Conservation (phyloP, 2,888 invertebrate species). For the Caradrina clavipalpis region DNA sequence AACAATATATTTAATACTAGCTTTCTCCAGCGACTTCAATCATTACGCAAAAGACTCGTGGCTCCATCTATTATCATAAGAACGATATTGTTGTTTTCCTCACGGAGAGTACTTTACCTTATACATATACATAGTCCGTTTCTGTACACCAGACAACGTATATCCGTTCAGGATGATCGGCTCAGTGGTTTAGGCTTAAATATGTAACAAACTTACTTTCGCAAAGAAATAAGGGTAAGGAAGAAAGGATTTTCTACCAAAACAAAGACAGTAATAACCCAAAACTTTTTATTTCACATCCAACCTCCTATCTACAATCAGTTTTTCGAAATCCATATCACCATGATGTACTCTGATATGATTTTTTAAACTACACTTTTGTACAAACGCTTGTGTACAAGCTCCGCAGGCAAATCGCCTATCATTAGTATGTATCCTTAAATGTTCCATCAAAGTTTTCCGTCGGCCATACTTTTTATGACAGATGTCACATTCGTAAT, state of each 20-base stretch:
- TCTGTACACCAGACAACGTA: too few species aligned
- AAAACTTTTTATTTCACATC: conserved; percentile 48
- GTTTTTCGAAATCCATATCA: conserved; percentile 38
- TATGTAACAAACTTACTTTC: too few species aligned
- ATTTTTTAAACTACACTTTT: conserved; percentile 72
- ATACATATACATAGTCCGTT: too few species aligned
- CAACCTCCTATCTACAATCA: conserved; percentile 57
- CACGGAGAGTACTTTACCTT: too few species aligned
- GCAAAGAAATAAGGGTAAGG: too few species aligned
- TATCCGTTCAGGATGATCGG: too few species aligned
- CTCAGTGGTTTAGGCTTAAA: too few species aligned
- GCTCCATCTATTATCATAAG: too few species aligned
- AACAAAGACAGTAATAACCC: neutral
- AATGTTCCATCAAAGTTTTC: conserved; percentile 69
- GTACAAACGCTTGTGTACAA: conserved; percentile 71
- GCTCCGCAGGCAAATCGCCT: conserved; percentile 66
- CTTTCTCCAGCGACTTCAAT: too few species aligned
- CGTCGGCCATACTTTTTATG: conserved; percentile 71
- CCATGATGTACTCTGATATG: conserved; percentile 66
- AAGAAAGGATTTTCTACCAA: neutral
- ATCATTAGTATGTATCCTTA: conserved; percentile 72
- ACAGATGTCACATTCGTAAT: conserved; percentile 81
- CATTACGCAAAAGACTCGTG: too few species aligned
- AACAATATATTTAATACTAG: too few species aligned
- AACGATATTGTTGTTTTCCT: too few species aligned